Conservation (phyloP, 2,113 vertebrate genomes). For the human (Homo sapiens) region DNA sequence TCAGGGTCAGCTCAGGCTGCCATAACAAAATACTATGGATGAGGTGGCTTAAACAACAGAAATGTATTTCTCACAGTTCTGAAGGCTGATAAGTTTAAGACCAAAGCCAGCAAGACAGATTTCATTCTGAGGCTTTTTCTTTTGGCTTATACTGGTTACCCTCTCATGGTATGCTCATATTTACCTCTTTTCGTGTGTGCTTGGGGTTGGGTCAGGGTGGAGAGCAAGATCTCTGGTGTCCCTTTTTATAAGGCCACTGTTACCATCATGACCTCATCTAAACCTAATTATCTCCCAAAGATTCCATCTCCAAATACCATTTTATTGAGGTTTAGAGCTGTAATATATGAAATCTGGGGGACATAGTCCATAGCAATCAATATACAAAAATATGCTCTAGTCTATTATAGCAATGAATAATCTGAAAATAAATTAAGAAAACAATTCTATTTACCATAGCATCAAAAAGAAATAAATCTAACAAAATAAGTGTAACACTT, state of each 20-base stretch:
- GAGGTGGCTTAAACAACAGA: neutral
- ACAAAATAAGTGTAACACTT: too few relatives aligned
- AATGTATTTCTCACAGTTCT: neutral
- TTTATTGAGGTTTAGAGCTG: too few relatives aligned
- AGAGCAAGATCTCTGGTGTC: neutral
- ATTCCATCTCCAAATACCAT: neutral
- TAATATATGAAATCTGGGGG: too few relatives aligned
- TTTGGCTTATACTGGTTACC: too few relatives aligned
- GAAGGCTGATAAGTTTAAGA: neutral
- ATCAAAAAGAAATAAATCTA: too few relatives aligned
- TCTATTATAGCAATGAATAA: too few relatives aligned
- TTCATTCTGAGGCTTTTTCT: neutral
- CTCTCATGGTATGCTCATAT: neutral
- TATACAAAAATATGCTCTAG: too few relatives aligned
- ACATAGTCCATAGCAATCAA: too few relatives aligned
- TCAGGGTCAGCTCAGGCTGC: neutral
- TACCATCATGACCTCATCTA: neutral
- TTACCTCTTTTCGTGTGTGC: neutral
- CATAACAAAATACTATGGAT: neutral
- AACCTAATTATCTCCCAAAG: neutral
- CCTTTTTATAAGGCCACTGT: neutral
- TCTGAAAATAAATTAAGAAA: too few relatives aligned
- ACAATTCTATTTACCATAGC: too few relatives aligned
- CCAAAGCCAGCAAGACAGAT: neutral
- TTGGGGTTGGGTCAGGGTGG: neutral